Percentiles rank a stretch among this genome's conserved stretches.
Conservation (phyloP, 1,140 invertebrate genomes). For the Leptinotarsa defecta region DNA sequence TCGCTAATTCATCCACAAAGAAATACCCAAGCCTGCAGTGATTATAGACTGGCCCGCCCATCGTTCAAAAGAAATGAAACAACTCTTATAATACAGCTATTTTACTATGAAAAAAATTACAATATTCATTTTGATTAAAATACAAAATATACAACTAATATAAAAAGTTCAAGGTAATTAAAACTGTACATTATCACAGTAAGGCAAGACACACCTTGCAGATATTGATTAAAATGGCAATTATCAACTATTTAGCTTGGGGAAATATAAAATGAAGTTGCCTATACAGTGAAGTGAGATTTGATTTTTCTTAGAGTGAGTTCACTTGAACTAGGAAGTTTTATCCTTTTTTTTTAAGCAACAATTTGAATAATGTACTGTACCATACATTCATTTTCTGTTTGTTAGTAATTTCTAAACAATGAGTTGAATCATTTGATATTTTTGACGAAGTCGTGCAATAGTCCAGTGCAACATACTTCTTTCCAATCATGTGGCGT, state of each 20-base stretch:
- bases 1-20: not conserved
- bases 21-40: not conserved
- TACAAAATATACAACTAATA: slow-evolving; percentile 22
- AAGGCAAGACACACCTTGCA: slow-evolving; percentile 34
- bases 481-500: no score
- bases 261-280: slow-evolving; percentile 2
- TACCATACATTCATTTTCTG: not conserved
- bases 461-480: no score
- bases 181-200: slow-evolving; percentile 47
- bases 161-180: slow-evolving; percentile 10
- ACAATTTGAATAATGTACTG: not conserved
- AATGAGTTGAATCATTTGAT: no score
- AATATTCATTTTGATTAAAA: slow-evolving; percentile 12
- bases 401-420: no score
- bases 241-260: not conserved
- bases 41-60: not conserved
- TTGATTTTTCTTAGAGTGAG: no score
- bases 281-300: not conserved
- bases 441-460: no score
- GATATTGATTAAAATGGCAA: slow-evolving; percentile 11
- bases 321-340: not conserved
- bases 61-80: slow-evolving; percentile 1
- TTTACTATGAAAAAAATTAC: slow-evolving; percentile 16
- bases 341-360: not conserved
- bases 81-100: not conserved